Evolutionary conservation across 2,888 invertebrate genomes (phyloP).

Genomic region (Horisme vitalbata): DNA sequence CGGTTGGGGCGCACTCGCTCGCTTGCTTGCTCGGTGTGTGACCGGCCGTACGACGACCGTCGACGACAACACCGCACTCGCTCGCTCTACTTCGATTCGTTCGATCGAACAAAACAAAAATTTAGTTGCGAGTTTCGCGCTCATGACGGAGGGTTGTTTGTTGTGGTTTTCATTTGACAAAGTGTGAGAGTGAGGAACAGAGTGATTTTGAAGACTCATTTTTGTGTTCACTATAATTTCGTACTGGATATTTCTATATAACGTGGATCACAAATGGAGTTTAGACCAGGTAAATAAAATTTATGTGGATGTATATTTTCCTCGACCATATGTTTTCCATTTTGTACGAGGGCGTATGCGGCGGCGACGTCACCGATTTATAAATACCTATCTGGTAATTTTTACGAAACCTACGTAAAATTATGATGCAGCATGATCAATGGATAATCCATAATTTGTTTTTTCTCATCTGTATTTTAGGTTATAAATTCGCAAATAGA

Average conservation of each 20-base stretch:
- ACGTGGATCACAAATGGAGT: conserved; percentile 63
- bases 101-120: not conserved
- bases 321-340: conserved; percentile 61
- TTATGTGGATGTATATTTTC: conserved; percentile 58
- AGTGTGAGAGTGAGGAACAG: conserved; percentile 57
- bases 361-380: conserved; percentile 38
- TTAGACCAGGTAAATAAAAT: conserved; percentile 59
- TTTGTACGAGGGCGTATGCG: conserved; percentile 51
- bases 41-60: too few species aligned
- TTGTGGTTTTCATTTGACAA: conserved; percentile 46
- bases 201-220: conserved; percentile 35
- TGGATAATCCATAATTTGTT: too few species aligned
- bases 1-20: too few species aligned
- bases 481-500: too few species aligned
- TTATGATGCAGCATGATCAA: too few species aligned
- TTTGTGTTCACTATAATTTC: conserved; percentile 50
- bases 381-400: conserved; percentile 8
- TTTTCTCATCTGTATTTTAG: not conserved
- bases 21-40: not conserved
- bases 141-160: conserved; percentile 61
- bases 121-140: conserved; percentile 68
- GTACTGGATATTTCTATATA: conserved; percentile 38
- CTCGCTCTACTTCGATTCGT: not conserved
- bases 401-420: not conserved
- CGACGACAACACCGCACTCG: too few species aligned